Base-by-base conservation (phyloP, 2,888 invertebrate genomes). In the Acanthosepion esculentum region DNA sequence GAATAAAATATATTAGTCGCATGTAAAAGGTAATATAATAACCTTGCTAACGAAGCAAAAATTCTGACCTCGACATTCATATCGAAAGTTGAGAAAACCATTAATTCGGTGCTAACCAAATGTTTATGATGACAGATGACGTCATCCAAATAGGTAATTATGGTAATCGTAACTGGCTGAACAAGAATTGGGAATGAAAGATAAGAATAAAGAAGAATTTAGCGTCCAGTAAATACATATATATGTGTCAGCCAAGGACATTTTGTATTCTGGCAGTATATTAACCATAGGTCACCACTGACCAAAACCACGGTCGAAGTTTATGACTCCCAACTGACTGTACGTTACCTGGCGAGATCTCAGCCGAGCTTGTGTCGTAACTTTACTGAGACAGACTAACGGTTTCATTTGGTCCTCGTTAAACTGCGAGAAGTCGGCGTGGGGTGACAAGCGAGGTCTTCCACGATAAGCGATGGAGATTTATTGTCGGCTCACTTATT, bases 261-360 rank as follows among this genome's bases (percentile, higher is more conserved):
- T n/a, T 78, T n/a, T 78, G n/a, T 78, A 78, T 78, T 78, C 78
- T 78, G 78, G 78, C 78, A 78, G 78, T 78, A 78, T 78, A 78
- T 78, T n/a, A 78, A n/a, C 78, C 15, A n/a, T n/a, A 78, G 78
- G 78, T 78, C 78, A 78, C 33, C n/a, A 33, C n/a, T 78, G 78
- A 33, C 78, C n/a, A 33, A 78, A n/a, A n/a, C 78, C n/a, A n/a
- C 0, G 8, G 33, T 12, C 78, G 12, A n/a, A 18, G 15, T 78
- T 78, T 78, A 78, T 78, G 78, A 33, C 15, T 78, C 78, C 78
- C 78, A 33, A 78, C 78, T 78, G 12, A 12, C 78, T 8, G 12
- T 78, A 78, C n/a, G 15, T n/a, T 78, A 15, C 15, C 15, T 78
- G 78, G n/a, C 6, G 33, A 78, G 78, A 78, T 78, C n/a, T 78